A percentile compares a stretch with the other conserved stretches of the same genome.
Conservation (phyloP, 2,113 vertebrate species). For the Alexandromys fortis region DNA sequence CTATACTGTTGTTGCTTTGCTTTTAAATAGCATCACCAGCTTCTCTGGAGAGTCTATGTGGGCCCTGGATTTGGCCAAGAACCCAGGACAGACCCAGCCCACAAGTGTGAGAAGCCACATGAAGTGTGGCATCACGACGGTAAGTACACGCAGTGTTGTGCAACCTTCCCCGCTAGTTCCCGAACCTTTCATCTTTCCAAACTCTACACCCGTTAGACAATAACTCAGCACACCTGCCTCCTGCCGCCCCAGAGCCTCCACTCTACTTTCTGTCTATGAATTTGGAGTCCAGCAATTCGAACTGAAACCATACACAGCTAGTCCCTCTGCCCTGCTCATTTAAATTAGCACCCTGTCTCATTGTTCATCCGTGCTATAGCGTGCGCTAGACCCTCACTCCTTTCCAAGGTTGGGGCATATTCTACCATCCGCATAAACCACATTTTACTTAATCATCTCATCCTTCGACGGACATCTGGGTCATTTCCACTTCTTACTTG, state of each 20-base stretch:
- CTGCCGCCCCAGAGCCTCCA: neutral
- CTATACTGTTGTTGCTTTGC: too few relatives aligned
- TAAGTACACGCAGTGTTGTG: neutral
- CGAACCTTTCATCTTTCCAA: neutral
- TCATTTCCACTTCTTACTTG: neutral
- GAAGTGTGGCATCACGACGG: neutral
- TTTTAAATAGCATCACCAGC: neutral
- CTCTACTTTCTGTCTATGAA: neutral
- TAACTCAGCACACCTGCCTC: neutral
- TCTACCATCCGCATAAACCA: fast-evolving
- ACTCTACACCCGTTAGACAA: neutral
- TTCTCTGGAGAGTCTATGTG: neutral
- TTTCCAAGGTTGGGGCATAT: neutral
- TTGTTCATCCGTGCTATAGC: fast-evolving
- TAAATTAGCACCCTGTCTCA: neutral
- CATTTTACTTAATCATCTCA: neutral
- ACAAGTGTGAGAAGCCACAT: neutral
- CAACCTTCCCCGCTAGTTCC: neutral
- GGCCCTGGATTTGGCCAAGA: neutral
- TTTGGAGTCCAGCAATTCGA: neutral
- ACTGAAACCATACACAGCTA: neutral
- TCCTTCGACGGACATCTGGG: neutral
- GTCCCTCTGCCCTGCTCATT: neutral
- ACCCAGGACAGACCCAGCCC: neutral
- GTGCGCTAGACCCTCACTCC: fast-evolving